Evolutionary conservation across 2,888 invertebrate species (phyloP).

Genomic region (Nemurella pictetii): DNA sequence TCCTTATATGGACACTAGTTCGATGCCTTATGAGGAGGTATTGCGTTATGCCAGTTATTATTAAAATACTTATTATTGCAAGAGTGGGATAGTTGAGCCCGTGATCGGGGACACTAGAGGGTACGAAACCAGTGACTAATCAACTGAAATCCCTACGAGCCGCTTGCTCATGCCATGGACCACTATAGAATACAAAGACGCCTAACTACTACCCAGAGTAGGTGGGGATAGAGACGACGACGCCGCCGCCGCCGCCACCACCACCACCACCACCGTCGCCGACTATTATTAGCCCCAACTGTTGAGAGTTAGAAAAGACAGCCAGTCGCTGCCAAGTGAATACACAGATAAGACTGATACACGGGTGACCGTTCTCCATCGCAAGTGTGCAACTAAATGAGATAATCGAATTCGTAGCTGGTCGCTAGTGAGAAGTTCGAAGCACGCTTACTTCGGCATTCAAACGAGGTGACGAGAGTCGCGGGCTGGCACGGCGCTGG

Average conservation of each 20-base stretch:
- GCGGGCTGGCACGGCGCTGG: conserved; percentile 8
- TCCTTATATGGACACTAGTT: conserved; percentile 24
- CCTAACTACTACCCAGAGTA: background rate
- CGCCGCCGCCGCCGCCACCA: conserved; percentile 23
- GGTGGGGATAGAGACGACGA: conserved; percentile 32
- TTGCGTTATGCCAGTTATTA: conserved; percentile 7
- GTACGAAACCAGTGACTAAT: conserved; percentile 26
- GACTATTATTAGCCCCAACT: conserved; percentile 36
- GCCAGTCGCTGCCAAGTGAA: conserved; percentile 35
- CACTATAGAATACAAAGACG: background rate
- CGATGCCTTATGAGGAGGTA: conserved; percentile 19
- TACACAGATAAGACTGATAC: conserved; percentile 13
- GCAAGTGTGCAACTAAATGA: background rate
- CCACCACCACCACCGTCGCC: conserved; percentile 20
- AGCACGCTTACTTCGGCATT: background rate
- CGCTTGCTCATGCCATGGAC: background rate
- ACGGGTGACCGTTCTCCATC: background rate
- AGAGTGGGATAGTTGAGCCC: conserved; percentile 23
- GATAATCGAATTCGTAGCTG: background rate
- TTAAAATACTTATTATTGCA: background rate
- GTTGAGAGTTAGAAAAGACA: background rate
- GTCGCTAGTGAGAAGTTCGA: conserved; percentile 3
- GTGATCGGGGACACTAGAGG: conserved; percentile 18
- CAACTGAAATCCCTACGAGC: background rate
- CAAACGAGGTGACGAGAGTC: background rate